Evolutionary conservation across 2,888 invertebrate genomes (phyloP).

Genomic region (Spatulosminthurus flaviceps): DNA sequence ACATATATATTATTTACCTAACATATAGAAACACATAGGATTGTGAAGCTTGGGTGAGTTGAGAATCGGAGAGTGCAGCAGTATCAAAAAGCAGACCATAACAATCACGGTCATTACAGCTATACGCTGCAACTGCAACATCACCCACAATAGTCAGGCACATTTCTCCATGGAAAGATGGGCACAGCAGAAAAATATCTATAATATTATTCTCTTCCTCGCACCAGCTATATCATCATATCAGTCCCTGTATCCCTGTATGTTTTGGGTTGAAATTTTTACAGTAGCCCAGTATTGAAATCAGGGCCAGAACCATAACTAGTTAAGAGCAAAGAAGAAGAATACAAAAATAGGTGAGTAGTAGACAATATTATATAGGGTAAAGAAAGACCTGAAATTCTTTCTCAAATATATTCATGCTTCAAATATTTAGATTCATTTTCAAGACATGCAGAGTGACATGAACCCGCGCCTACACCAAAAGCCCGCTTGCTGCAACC

Average conservation of each 20-base stretch:
- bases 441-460: background rate
- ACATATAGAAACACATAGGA: background rate
- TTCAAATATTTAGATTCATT: slow-evolving; percentile 7
- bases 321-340: background rate
- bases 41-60: slow-evolving; percentile 18
- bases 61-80: background rate
- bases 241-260: too few species aligned
- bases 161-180: slow-evolving; percentile 40
- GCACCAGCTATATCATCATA: too few species aligned
- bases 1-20: too few species aligned
- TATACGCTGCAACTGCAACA: background rate
- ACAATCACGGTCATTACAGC: slow-evolving; percentile 4
- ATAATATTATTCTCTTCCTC: background rate
- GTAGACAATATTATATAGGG: background rate
- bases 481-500: too few species aligned
- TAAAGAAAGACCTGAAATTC: background rate
- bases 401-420: background rate
- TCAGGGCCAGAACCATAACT: slow-evolving; percentile 31
- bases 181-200: slow-evolving; percentile 19
- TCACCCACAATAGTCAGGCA: background rate
- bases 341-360: slow-evolving; percentile 14
- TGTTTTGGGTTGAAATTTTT: too few species aligned
- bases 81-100: slow-evolving; percentile 9
- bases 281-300: slow-evolving; percentile 27
- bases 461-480: too few species aligned